Evolutionary conservation across 2,888 invertebrate genomes (phyloP).

Genomic region (Bugulina stolonifera): DNA sequence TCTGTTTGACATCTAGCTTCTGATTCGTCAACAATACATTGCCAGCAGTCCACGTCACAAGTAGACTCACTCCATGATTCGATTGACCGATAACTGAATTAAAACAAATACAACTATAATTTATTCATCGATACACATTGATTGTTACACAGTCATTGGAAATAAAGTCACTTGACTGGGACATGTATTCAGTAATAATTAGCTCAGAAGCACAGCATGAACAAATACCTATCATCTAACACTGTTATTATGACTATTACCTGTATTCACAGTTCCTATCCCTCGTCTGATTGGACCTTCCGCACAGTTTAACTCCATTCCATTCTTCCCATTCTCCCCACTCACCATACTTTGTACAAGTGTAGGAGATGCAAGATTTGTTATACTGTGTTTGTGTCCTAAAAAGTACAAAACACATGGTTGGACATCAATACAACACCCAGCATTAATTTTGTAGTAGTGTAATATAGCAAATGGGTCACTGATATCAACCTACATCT

Average conservation of each 20-base stretch:
- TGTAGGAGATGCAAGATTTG: not conserved
- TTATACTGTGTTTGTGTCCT: not conserved
- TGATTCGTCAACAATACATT: conserved; percentile 18
- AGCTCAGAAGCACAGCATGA: too few species aligned
- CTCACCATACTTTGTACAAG: not conserved
- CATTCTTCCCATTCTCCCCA: conserved; percentile 12
- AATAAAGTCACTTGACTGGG: too few species aligned
- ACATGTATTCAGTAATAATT: too few species aligned
- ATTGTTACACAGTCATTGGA: too few species aligned
- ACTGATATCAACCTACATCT: too few species aligned
- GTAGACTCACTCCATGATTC: conserved; percentile 20
- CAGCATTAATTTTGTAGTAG: not conserved
- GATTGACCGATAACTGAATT: conserved; percentile 6
- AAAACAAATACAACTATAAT: too few species aligned
- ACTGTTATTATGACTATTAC: too few species aligned
- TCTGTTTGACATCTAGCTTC: not conserved
- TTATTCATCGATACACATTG: too few species aligned
- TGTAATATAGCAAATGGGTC: too few species aligned
- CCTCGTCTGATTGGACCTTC: not conserved
- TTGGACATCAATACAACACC: not conserved
- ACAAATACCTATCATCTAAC: too few species aligned
- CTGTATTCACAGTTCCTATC: conserved; percentile 10
- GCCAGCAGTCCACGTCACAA: conserved; percentile 19
- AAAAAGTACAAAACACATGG: not conserved
- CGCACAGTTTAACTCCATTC: not conserved